Evolutionary conservation across 2,797 vertebrate genomes (phyloP).

Genomic region (Sphenopsis melanotis): DNA sequence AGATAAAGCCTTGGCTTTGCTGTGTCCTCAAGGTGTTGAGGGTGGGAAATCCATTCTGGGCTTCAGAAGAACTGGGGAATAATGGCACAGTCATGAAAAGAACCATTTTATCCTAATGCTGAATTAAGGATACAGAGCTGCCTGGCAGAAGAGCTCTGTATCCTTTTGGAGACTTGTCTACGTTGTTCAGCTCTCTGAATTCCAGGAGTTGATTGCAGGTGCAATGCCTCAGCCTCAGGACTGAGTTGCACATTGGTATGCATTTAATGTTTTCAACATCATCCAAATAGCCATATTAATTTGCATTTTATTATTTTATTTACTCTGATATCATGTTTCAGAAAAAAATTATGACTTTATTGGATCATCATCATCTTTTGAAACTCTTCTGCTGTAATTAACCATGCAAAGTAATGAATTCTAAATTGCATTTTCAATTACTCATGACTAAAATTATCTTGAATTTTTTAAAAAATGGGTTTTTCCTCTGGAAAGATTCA

Average conservation of each 20-base stretch:
- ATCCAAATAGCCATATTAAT: not conserved
- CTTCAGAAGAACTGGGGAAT: not conserved
- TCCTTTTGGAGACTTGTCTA: not conserved
- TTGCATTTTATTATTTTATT: conserved; percentile 46
- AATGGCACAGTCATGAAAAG: not conserved
- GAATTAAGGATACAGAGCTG: not conserved
- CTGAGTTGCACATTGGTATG: not conserved
- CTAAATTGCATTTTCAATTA: conserved; percentile 72
- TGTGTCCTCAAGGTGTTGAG: not conserved
- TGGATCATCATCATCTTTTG: conserved; percentile 51
- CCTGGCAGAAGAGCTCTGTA: not conserved
- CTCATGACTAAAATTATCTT: conserved; percentile 66
- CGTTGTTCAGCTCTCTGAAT: not conserved
- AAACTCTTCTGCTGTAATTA: conserved; percentile 71
- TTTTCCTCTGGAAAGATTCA: conserved; percentile 64
- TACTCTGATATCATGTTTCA: conserved; percentile 48
- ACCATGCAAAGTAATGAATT: conserved; percentile 68
- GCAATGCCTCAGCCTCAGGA: not conserved
- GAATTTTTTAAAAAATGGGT: conserved; percentile 34
- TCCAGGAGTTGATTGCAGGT: not conserved
- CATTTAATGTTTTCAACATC: not conserved
- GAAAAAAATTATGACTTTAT: conserved; percentile 61
- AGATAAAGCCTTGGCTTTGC: not conserved
- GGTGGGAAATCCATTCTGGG: not conserved
- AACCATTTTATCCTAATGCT: not conserved